Conservation (phyloP, 2,113 vertebrate genomes). For the Cottus gobio region DNA sequence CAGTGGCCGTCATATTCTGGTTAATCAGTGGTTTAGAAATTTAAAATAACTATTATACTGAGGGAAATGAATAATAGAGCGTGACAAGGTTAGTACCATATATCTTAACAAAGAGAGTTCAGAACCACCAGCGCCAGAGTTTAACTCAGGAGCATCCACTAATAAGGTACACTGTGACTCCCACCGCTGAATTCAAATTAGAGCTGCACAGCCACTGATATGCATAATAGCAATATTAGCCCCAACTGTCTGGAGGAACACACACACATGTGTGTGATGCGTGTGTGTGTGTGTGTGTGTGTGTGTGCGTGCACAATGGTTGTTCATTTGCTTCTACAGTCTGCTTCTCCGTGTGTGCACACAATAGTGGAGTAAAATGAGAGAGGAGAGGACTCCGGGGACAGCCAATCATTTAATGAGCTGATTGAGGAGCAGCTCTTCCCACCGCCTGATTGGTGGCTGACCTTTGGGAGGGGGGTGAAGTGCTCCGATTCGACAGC, state of each 20-base stretch:
- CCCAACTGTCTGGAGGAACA: conserved; percentile 32
- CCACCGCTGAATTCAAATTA: conserved; percentile 53
- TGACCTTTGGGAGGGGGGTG: conserved; percentile 61
- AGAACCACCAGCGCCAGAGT: conserved; percentile 28
- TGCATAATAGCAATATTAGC: conserved; percentile 46
- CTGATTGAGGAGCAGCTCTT: conserved; percentile 61
- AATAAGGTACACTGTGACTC: conserved; percentile 28
- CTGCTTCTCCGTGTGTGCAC: conserved; percentile 16
- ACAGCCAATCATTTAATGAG: conserved; percentile 72
- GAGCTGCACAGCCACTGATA: conserved; percentile 42
- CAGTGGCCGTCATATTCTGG: conserved; percentile 1
- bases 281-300: neutral
- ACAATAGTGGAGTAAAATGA: conserved; percentile 35
- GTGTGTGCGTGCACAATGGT: neutral
- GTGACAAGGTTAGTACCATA: conserved; percentile 3
- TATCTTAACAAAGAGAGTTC: conserved; percentile 40
- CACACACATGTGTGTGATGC: neutral
- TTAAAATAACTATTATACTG: conserved; percentile 3
- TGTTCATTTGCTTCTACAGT: conserved; percentile 22
- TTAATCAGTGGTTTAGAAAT: conserved; percentile 29
- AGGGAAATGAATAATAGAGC: conserved; percentile 23
- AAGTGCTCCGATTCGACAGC: conserved; percentile 49
- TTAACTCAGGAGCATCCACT: conserved; percentile 33
- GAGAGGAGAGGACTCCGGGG: conserved; percentile 32
- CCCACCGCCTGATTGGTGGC: conserved; percentile 52